Evolutionary conservation across 2,113 vertebrate species (phyloP), one percentile per base, ranked within the genome.

Genomic region (Chaetops frenatus): DNA sequence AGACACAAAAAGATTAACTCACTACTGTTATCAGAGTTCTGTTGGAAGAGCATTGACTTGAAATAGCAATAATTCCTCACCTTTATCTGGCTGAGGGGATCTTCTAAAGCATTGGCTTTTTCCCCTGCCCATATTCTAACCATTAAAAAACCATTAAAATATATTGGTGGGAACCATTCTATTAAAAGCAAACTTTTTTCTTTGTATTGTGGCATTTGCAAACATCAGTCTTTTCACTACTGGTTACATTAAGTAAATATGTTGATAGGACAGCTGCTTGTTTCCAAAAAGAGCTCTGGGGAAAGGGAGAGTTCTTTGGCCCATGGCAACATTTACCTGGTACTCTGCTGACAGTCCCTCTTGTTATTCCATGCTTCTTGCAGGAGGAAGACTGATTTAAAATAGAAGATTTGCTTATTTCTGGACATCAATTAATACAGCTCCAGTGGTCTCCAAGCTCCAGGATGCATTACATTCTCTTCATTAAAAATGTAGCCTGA

Each of bases 181-280:
- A 51, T 74, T 17, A 29, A 61, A 94, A 69, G 71, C 66, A 70
- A 85, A 88, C 74, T 82, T 90, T 81, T 35, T 94, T 96, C 47
- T 94, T 96, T 92, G 65, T 84, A 61, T 50, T 80, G 38, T 58
- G 74, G 51, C 51, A 69, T 95, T 94, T 95, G 64, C 89, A 96
- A 96, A 95, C 76, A 97, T 64, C 66, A 72, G 62, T 94, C 51
- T 65, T 95, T 95, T 93, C 11, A 1, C 91, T 80, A 74, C 89
- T 24, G 48, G 81, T 91, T 80, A 53, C 48, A 70, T 86, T 82
- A 93, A 81, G 95, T 93, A 95, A 96, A 80, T 61, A 65, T 74
- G 67, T 65, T 92, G 70, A 90, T 94, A 86, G 90, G 72, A 76
- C 61, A 90, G 64, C 62, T 93, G 27, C 65, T 84, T 64, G 77